Conservation (phyloP, 2,888 invertebrate genomes). For the Leucoma salicis region DNA sequence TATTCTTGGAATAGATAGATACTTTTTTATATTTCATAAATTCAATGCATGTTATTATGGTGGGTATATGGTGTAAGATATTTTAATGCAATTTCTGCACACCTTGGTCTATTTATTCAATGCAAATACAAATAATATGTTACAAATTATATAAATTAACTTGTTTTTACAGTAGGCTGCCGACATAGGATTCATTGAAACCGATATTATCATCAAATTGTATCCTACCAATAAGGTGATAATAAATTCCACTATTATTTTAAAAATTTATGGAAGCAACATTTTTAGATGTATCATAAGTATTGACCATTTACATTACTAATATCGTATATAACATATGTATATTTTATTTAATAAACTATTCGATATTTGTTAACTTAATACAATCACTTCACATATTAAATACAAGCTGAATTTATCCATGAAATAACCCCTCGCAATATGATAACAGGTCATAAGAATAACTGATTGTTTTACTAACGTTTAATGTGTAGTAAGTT, state of each 20-base stretch:
- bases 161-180: slow-evolving; percentile 36
- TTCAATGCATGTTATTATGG: neutral
- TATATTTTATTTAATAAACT: slow-evolving; percentile 67
- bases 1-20: too few relatives aligned
- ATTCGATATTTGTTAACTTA: slow-evolving; percentile 71
- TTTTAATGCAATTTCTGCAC: too few relatives aligned
- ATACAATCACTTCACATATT: slow-evolving; percentile 46
- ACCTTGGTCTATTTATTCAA: neutral
- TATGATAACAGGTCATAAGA: neutral
- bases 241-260: slow-evolving; percentile 57
- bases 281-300: slow-evolving; percentile 69
- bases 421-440: neutral
- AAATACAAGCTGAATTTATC: neutral
- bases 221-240: slow-evolving; percentile 49
- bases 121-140: slow-evolving; percentile 11
- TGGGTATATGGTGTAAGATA: too few relatives aligned
- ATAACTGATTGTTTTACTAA: neutral
- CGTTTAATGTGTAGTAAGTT: slow-evolving; percentile 61
- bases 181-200: slow-evolving; percentile 44
- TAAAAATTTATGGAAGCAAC: slow-evolving; percentile 74
- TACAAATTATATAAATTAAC: slow-evolving; percentile 23
- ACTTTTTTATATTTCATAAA: too few relatives aligned
- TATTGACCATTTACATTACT: slow-evolving; percentile 63
- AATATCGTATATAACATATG: slow-evolving; percentile 77
- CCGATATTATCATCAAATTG: slow-evolving; percentile 35